A percentile compares a stretch with the other conserved stretches of the same genome.
Evolutionary conservation across 2,113 vertebrate species (phyloP).

Genomic region (Aythya baeri): DNA sequence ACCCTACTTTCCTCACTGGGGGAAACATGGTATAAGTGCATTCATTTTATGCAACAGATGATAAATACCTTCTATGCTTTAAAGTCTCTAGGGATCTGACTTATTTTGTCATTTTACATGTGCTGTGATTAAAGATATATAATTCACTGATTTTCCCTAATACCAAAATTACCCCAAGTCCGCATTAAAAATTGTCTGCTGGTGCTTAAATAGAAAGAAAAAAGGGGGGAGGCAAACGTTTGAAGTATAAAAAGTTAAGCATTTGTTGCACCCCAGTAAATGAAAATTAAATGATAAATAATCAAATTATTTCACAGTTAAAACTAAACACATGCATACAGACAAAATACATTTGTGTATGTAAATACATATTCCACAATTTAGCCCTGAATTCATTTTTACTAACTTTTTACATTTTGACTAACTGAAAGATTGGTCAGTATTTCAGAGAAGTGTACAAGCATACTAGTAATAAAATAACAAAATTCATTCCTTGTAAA

Average conservation of each 20-base stretch:
- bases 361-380: background rate
- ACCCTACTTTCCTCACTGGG: background rate
- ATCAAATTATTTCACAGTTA: background rate
- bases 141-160: background rate
- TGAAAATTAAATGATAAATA: background rate
- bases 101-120: constrained; percentile 10
- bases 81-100: background rate
- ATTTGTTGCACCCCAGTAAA: background rate
- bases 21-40: background rate
- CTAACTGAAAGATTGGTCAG: background rate
- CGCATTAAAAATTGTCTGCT: background rate
- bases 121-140: background rate
- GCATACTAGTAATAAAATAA: background rate
- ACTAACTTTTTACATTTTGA: background rate
- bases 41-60: background rate
- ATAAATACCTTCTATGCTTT: background rate
- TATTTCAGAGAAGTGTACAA: background rate
- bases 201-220: background rate
- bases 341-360: background rate
- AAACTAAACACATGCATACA: background rate
- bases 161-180: background rate
- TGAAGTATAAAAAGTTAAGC: background rate
- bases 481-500: constrained; percentile 4
- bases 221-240: background rate
- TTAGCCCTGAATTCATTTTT: constrained; percentile 20